Percentiles rank a stretch among this genome's conserved stretches.
These are phyloP conservation scores for Pipra filicauda DNA, from an alignment of 2,113 vertebrate species.

Conservation along the genomic window DNA sequence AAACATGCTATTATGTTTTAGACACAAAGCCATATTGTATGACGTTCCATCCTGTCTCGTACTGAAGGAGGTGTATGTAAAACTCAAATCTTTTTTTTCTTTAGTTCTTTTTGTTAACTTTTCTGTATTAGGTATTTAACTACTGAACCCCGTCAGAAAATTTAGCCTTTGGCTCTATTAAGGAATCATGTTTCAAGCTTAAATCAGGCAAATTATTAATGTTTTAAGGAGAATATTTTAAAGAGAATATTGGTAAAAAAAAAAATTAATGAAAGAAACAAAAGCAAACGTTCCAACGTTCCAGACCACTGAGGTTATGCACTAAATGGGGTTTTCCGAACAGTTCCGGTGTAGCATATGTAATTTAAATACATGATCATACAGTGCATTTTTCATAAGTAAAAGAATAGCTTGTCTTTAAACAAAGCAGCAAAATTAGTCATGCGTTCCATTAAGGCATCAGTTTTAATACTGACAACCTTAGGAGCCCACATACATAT, in stretches of 20 bases:
- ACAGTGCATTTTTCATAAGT: background rate
- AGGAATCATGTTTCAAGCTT: background rate
- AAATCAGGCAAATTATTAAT: background rate
- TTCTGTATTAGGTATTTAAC: background rate
- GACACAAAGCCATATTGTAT: slow-evolving; percentile 30
- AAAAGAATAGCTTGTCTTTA: background rate
- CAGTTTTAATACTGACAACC: background rate
- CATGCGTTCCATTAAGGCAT: background rate
- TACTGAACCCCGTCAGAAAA: slow-evolving; percentile 8
- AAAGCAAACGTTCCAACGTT: background rate
- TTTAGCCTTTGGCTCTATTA: background rate
- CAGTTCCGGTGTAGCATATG: background rate
- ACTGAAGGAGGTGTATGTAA: slow-evolving; percentile 21
- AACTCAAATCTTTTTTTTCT: background rate
- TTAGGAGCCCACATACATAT: background rate
- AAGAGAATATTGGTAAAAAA: background rate
- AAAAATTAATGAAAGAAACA: background rate
- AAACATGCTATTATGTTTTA: slow-evolving; percentile 31
- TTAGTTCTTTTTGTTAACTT: background rate
- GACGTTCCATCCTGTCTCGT: slow-evolving; percentile 22
- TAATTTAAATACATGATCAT: background rate
- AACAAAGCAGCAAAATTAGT: background rate
- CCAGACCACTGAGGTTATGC: background rate
- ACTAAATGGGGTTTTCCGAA: background rate
- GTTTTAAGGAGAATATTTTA: background rate